These are phyloP conservation scores for Andrena bucephala DNA, from an alignment of 2,888 invertebrate species.

Conservation along the genomic window DNA sequence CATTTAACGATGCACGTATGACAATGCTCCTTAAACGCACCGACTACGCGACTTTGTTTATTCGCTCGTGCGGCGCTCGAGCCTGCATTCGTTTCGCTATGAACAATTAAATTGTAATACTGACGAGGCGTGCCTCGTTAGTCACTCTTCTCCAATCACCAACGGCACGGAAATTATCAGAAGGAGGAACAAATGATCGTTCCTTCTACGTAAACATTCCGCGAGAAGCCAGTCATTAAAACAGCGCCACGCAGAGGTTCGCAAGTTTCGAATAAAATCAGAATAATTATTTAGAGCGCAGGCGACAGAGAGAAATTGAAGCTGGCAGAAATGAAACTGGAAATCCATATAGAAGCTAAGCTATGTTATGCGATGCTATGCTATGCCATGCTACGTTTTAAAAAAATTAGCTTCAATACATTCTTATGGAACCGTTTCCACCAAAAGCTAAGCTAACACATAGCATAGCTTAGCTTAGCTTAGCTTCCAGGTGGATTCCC, in stretches of 20 bases:
- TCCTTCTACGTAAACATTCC: not conserved
- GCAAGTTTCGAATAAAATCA: too few species aligned
- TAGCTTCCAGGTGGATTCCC: too few species aligned
- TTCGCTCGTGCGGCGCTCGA: not conserved
- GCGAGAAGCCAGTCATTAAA: not conserved
- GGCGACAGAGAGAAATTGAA: not conserved
- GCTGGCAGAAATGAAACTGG: not conserved
- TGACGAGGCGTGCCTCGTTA: too few species aligned
- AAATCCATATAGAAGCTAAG: too few species aligned
- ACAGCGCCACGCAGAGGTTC: too few species aligned
- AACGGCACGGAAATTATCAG: not conserved
- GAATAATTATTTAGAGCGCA: not conserved
- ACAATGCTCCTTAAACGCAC: conserved; percentile 15
- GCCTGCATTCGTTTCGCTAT: not conserved
- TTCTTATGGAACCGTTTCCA: too few species aligned
- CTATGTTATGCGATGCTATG: too few species aligned
- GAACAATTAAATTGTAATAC: conserved; percentile 7
- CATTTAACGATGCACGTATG: conserved; percentile 34
- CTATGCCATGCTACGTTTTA: too few species aligned
- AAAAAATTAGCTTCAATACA: too few species aligned
- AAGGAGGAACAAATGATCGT: not conserved
- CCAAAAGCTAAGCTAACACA: too few species aligned
- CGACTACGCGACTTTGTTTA: conserved; percentile 27
- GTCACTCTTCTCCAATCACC: too few species aligned
- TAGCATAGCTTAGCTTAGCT: too few species aligned